Evolutionary conservation across 2,888 invertebrate species (phyloP).

Genomic region (Caenorhabditis sp.): DNA sequence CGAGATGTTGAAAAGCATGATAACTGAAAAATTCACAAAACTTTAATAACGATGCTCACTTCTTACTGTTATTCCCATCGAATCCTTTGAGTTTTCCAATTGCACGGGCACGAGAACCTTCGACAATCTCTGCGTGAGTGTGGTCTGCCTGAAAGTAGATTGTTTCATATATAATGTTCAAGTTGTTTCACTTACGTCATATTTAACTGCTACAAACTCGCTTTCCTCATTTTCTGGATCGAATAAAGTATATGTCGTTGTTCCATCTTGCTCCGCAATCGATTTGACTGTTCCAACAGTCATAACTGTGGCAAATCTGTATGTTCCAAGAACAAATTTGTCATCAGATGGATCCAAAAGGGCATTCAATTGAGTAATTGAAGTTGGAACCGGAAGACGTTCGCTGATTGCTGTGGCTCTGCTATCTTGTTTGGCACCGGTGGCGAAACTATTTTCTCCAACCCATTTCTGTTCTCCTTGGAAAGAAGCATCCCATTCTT

Average conservation of each 20-base stretch:
- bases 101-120: conserved; percentile 8
- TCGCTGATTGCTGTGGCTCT: conserved; percentile 17
- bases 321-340: conserved; percentile 25
- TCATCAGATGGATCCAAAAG: conserved; percentile 15
- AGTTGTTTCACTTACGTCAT: conserved; percentile 9
- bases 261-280: conserved; percentile 17
- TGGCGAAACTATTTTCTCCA: conserved; percentile 13
- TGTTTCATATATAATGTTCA: not conserved
- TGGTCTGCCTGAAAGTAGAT: not conserved
- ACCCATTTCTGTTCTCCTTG: not conserved
- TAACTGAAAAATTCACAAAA: conserved; percentile 23
- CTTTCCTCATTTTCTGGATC: conserved; percentile 21
- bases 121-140: not conserved
- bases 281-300: conserved; percentile 29
- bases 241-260: conserved; percentile 10
- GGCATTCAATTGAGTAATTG: conserved; percentile 16
- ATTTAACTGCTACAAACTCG: conserved; percentile 18
- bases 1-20: conserved; percentile 27
- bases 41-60: too few relatives aligned
- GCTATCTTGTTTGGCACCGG: conserved; percentile 26
- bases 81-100: conserved; percentile 38
- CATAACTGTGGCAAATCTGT: conserved; percentile 26
- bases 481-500: not conserved
- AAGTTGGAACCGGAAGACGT: conserved; percentile 30
- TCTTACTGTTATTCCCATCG: conserved; percentile 20